Conservation (phyloP, 2,797 vertebrate genomes). For the Euphonia xanthogaster region DNA sequence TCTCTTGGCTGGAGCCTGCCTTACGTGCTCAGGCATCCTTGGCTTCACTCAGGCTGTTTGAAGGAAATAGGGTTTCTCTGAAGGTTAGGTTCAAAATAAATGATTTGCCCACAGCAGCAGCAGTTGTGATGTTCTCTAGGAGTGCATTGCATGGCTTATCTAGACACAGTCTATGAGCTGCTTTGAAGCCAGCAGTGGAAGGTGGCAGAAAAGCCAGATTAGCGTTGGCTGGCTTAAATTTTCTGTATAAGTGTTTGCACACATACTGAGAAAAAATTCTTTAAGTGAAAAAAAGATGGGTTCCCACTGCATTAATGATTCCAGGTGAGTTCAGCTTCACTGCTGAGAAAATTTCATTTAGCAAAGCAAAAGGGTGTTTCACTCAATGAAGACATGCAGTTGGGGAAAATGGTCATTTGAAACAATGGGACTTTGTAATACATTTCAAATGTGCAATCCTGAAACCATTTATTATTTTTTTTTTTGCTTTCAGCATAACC, state of each 20-base stretch:
- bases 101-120: background rate
- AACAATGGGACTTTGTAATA: background rate
- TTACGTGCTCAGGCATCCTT: background rate
- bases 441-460: background rate
- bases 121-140: background rate
- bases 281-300: background rate
- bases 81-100: background rate
- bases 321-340: background rate
- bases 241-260: accelerated
- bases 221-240: background rate
- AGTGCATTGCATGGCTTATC: background rate
- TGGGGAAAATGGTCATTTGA: background rate
- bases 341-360: background rate
- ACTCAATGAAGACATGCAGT: accelerated
- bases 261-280: background rate
- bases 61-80: background rate
- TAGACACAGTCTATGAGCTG: background rate
- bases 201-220: background rate
- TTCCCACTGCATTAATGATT: background rate
- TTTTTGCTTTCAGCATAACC: background rate
- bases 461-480: accelerated
- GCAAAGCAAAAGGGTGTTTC: background rate
- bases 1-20: background rate
- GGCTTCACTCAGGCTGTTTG: background rate
- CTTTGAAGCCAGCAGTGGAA: background rate